Evolutionary conservation across 2,113 vertebrate genomes (phyloP).

Genomic region (Poeciliopsis retropinna): DNA sequence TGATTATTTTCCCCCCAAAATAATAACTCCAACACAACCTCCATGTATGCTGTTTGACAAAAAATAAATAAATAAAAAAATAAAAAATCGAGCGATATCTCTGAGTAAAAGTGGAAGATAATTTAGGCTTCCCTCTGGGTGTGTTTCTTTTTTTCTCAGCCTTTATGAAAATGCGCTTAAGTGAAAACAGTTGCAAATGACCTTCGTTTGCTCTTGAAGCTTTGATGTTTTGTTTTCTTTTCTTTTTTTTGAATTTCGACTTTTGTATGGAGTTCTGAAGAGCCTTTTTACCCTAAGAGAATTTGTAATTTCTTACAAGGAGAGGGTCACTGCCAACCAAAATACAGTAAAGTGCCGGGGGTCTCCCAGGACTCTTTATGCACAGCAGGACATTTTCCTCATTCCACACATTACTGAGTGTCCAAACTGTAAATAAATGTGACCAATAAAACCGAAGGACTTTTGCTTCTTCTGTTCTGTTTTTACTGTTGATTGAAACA

Average conservation of each 20-base stretch:
- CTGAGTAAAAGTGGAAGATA: neutral
- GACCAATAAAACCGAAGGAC: too few relatives aligned
- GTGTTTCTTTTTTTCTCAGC: slow-evolving; percentile 8
- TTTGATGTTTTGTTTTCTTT: neutral
- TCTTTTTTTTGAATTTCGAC: neutral
- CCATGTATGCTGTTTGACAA: neutral
- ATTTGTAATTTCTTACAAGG: too few relatives aligned
- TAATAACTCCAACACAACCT: neutral
- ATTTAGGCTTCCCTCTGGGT: neutral
- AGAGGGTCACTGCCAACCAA: too few relatives aligned
- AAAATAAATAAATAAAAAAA: too few relatives aligned
- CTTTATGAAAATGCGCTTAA: slow-evolving; percentile 3
- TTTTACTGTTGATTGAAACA: too few relatives aligned
- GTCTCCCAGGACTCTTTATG: too few relatives aligned
- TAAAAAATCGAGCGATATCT: neutral
- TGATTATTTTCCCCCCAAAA: neutral
- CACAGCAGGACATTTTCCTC: neutral
- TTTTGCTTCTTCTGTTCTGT: too few relatives aligned
- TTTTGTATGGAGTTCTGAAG: too few relatives aligned
- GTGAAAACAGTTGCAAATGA: slow-evolving; percentile 1
- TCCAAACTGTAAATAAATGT: slow-evolving; percentile 6
- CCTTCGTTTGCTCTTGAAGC: slow-evolving; percentile 14
- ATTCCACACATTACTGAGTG: slow-evolving; percentile 10
- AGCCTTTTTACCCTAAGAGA: too few relatives aligned
- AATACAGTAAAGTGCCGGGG: too few relatives aligned